A percentile compares a stretch with the other conserved stretches of the same genome.
Conservation (phyloP, 2,113 vertebrate genomes). For the Dromiciops gliroides region DNA sequence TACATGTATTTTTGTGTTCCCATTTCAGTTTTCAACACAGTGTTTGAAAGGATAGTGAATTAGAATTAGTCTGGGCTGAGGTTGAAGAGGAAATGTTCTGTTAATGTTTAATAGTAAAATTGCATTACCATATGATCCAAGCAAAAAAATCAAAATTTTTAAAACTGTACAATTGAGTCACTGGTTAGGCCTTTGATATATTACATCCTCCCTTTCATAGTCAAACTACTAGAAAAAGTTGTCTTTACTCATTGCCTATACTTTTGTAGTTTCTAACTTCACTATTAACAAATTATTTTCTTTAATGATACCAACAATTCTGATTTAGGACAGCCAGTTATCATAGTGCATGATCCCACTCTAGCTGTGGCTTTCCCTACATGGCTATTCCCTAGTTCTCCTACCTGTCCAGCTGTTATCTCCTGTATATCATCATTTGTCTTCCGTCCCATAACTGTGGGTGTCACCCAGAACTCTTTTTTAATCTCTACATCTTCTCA, state of each 20-base stretch:
- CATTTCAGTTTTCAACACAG: constrained; percentile 12
- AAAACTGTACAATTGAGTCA: not conserved
- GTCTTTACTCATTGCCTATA: not conserved
- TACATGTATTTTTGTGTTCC: rapidly evolving
- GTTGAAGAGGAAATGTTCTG: not conserved
- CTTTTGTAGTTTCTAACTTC: not conserved
- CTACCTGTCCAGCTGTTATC: not conserved
- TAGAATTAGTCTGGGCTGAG: not conserved
- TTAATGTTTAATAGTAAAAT: not conserved
- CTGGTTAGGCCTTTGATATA: not conserved
- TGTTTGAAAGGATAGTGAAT: constrained; percentile 10
- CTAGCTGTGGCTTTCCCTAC: not conserved
- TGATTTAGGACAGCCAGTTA: not conserved
- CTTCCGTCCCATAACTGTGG: too few species aligned
- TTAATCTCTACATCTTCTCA: not conserved
- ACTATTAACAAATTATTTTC: not conserved
- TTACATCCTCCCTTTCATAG: not conserved
- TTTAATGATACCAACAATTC: not conserved
- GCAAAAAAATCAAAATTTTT: not conserved
- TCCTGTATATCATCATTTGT: not conserved
- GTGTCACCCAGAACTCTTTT: too few species aligned
- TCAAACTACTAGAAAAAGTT: not conserved
- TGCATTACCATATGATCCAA: not conserved
- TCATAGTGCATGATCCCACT: not conserved
- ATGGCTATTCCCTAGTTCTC: too few species aligned